Evolutionary conservation across 2,113 vertebrate species (phyloP).

Genomic region (Pandion haliaetus): DNA sequence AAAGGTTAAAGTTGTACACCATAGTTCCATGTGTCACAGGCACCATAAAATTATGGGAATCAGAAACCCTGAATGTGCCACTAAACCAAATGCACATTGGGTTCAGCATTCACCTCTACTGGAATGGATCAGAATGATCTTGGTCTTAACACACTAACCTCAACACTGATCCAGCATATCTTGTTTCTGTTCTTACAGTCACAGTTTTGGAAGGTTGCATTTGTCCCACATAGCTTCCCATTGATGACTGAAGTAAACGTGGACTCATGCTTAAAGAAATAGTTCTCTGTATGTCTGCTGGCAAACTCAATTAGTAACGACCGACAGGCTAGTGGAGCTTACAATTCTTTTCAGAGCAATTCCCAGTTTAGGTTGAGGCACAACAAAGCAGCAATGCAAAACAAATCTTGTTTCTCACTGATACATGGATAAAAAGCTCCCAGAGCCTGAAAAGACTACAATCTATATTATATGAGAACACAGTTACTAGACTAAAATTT

Average conservation of each 20-base stretch:
- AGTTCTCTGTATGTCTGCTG: not conserved
- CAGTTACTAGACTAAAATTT: not conserved
- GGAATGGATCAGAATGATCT: not conserved
- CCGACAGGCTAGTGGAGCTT: not conserved
- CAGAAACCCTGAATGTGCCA: not conserved
- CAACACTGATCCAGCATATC: not conserved
- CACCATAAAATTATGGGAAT: not conserved
- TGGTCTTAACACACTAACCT: not conserved
- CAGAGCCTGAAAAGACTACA: not conserved
- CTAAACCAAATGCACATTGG: not conserved
- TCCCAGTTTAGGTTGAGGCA: not conserved
- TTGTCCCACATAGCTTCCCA: not conserved
- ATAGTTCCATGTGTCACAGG: not conserved
- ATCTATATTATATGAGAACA: not conserved
- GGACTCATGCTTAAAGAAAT: not conserved
- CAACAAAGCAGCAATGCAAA: not conserved
- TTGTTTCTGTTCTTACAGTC: not conserved
- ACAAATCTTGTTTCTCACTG: not conserved
- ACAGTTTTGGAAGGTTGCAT: not conserved
- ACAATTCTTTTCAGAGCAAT: not conserved
- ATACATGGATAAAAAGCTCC: not conserved
- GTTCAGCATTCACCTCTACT: not conserved
- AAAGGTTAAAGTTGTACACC: not conserved
- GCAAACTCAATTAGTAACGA: not conserved
- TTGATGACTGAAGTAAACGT: not conserved